Conservation (phyloP, 2,888 invertebrate species). For the Leptinotarsa juncta region DNA sequence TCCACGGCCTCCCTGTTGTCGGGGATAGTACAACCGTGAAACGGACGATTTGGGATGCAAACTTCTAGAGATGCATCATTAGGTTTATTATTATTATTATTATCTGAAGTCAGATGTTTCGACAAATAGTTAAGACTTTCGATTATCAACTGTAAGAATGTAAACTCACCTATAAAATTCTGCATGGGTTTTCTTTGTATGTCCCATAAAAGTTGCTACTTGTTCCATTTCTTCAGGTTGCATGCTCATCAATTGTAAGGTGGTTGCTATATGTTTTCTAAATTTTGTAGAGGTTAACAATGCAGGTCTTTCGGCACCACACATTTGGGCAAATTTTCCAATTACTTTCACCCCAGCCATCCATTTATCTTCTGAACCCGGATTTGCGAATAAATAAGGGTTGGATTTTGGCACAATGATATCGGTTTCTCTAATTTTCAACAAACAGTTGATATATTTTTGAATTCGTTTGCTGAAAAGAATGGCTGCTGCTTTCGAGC, state of each 20-base stretch:
- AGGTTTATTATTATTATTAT: neutral
- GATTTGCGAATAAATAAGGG: constrained; percentile 46
- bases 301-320: constrained; percentile 40
- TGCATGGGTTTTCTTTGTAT: constrained; percentile 49
- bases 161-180: constrained; percentile 36
- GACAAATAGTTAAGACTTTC: neutral
- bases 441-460: constrained; percentile 22
- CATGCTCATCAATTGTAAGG: constrained; percentile 46
- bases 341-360: constrained; percentile 43
- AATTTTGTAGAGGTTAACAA: constrained; percentile 45
- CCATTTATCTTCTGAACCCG: constrained; percentile 45
- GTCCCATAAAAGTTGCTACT: constrained; percentile 50
- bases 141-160: too few species aligned
- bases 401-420: constrained; percentile 44
- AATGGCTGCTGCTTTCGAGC: constrained; percentile 45
- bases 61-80: neutral
- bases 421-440: constrained; percentile 31
- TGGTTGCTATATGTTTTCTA: constrained; percentile 49
- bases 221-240: constrained; percentile 47
- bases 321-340: constrained; percentile 39
- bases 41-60: too few species aligned
- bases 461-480: constrained; percentile 39
- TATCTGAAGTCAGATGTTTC: neutral
- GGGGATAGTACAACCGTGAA: too few species aligned
- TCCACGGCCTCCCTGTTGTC: too few species aligned